phyloP scores from a whole-genome alignment of 2,113 vertebrate genomes.

The Pachyramphus minor region DNA sequence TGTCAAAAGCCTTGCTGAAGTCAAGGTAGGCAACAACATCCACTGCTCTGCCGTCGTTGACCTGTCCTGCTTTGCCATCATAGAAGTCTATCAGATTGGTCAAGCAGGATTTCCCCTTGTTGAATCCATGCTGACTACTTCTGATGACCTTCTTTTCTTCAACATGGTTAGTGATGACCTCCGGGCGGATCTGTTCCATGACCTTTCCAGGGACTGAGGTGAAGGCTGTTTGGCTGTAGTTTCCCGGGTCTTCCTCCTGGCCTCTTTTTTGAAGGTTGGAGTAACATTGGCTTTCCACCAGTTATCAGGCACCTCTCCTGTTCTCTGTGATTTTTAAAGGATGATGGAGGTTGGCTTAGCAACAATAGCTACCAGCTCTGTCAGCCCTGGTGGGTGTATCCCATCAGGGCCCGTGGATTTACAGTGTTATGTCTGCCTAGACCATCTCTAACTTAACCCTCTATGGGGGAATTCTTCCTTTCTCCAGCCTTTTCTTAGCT shows the following conservation, averaged over 20 bases:
- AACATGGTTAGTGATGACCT: background rate
- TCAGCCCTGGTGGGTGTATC: background rate
- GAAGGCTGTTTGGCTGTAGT: background rate
- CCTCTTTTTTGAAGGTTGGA: background rate
- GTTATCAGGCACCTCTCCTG: background rate
- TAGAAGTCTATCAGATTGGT: background rate
- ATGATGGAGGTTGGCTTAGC: background rate
- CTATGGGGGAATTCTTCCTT: background rate
- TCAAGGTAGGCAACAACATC: background rate
- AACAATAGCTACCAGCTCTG: background rate
- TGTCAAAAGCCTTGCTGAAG: background rate
- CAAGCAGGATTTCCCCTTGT: background rate
- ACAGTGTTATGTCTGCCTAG: background rate
- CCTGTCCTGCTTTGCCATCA: background rate
- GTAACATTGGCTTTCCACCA: background rate
- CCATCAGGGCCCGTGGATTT: background rate
- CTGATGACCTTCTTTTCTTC: background rate
- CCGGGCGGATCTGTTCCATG: background rate
- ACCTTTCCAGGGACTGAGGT: background rate
- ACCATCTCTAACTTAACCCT: background rate
- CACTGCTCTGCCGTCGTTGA: background rate
- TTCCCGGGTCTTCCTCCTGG: background rate
- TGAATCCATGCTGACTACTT: background rate
- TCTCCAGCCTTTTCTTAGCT: background rate
- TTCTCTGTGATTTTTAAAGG: background rate